Base-by-base conservation (phyloP, 2,797 vertebrate species). In the Phyllotis vaccarum region DNA sequence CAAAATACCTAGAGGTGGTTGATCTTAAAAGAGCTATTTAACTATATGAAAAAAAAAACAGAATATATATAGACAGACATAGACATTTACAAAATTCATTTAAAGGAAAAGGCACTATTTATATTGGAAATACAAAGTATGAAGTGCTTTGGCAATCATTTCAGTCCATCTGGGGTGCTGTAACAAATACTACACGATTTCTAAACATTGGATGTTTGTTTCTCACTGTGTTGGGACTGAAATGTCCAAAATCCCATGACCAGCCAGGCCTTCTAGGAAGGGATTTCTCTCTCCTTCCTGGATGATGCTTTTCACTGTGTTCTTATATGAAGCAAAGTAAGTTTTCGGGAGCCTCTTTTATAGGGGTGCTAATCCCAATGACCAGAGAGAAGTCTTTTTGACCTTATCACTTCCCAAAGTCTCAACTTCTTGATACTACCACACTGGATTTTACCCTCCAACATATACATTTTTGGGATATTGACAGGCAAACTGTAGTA, bases 1-100 rank as follows among this genome's bases (percentile, higher is more conserved):
- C 29, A 93, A 93, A 94, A 79, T 78, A 78, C 62, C 13, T 46
- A 64, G 54, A 74, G 90, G 70, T 54, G 12, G 64, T 40, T 90
- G 43, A 74, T 81, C 72, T 79, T 78, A 74, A 24, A 12, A 49
- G 49, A 95, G 60, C 19, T 62, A 40, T 76, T 88, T 93, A 74
- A 88, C 49, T 16, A 40, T 13, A 56, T 1, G 29, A 68, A 62
- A n/a, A n/a, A n/a, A 95, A 29, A 52, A 79, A 90, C 22, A 62
- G 14, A 54, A 80, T 75, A 12, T 17, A 17, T 56, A 46, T 54
- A 75, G 3, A 19, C 10, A 40, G 24, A 21, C 88, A 52, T 40
- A 82, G 37, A 79, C 37, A 46, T 40, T 88, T 86, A 46, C 31
- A 80, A 89, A 91, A 86, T 70, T 27, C 0, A 81, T 24, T 92